Evolutionary conservation across 1,140 invertebrate species (phyloP), one percentile per base, ranked within the genome.

Genomic region (Pollicipes pollicipes): DNA sequence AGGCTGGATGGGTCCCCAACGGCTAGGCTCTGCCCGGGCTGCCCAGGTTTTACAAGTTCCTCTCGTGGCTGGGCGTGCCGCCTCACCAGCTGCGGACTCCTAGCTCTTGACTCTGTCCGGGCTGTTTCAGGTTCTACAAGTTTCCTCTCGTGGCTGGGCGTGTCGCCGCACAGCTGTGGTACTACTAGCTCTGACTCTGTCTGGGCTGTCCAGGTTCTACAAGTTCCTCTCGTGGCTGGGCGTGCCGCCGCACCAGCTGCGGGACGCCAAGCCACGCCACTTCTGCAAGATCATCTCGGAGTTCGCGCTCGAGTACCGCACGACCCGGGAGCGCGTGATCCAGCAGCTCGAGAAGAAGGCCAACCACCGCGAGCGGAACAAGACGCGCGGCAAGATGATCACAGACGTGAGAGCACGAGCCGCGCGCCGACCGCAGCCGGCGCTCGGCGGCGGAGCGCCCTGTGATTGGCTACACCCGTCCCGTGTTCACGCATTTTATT

Each of bases 271-370:
- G 76, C 90, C 95, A 0, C 91, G 96, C 76, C 86, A 90, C 69
- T 90, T 98, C 73, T 93, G 95, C 78, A 90, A 94, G 77, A 88
- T 92, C 16, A 85, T 99, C 30, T 96, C 93, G n/a, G 97, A 99
- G 82, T 99, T 99, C 81, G 92, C 97, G 21, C 82, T 99, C 35
- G 97, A 99, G 81, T 99, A 98, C 80, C 83, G 96, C 71, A 99
- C 97, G 26, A 98, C 95, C 0, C 82, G 96, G 68, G 96, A 98
- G 77, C 85, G 95, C 72, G 94, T 99, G 24, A 82, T 97, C 68
- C 94, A 98, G 80, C 95, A 98, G 80, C 80, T 95, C 32, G 90
- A 97, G 80, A 97, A 98, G 83, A 96, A 96, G 80, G 75, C 73
- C 24, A 73, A 72, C 21, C 75, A 75, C 69, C 32, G 75, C 8